Conservation (phyloP, 2,888 invertebrate genomes). For the Apodemia hepburni region DNA sequence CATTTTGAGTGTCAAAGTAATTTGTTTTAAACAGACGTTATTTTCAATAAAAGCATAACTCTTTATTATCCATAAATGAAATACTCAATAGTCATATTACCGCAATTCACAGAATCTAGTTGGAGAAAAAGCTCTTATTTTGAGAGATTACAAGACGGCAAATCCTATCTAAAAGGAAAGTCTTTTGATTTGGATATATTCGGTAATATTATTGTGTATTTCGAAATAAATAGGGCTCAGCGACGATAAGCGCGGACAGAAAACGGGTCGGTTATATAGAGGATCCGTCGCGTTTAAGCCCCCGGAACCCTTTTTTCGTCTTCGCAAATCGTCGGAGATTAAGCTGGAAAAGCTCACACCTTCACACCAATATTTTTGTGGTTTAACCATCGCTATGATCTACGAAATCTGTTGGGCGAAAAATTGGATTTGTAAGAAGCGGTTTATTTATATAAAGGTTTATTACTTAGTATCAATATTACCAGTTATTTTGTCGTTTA, state of each 20-base stretch:
- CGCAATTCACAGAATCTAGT: constrained; percentile 22
- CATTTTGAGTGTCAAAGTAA: no score
- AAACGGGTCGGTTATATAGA: constrained; percentile 52
- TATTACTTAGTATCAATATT: neutral
- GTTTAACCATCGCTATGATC: constrained; percentile 58
- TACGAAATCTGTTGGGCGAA: constrained; percentile 52
- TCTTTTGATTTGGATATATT: constrained; percentile 47
- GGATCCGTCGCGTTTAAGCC: constrained; percentile 56
- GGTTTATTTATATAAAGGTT: constrained; percentile 2
- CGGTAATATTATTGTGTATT: constrained; percentile 51
- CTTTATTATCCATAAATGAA: neutral
- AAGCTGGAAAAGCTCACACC: constrained; percentile 67
- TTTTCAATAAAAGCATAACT: no score
- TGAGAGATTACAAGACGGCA: constrained; percentile 30
- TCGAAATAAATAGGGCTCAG: constrained; percentile 61
- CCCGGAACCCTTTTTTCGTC: constrained; percentile 70
- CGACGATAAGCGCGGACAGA: constrained; percentile 56
- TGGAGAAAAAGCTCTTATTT: constrained; percentile 17
- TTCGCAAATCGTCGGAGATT: constrained; percentile 76
- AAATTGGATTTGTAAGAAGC: constrained; percentile 42
- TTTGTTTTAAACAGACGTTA: no score
- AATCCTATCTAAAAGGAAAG: constrained; percentile 33
- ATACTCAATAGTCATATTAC: constrained; percentile 5
- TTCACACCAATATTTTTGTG: constrained; percentile 69
- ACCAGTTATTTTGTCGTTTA: neutral